Percentiles rank a stretch among this genome's conserved stretches.
Conservation (phyloP, 2,113 vertebrate genomes). For the Oncorhynchus masou region DNA sequence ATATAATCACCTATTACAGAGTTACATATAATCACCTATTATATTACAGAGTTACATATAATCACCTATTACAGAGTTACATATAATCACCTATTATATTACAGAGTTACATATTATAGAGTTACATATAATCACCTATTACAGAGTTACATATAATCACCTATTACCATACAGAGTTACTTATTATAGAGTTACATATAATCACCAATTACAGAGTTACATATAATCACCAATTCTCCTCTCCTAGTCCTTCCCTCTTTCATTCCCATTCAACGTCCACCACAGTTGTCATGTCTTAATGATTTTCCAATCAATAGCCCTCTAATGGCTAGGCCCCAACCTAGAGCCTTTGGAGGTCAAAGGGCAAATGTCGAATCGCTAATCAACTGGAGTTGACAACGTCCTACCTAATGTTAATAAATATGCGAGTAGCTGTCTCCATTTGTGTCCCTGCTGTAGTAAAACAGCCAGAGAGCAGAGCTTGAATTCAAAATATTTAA, state of each 20-base stretch:
- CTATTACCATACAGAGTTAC: no score
- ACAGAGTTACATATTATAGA: no score
- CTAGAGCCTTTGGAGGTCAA: conserved; percentile 55
- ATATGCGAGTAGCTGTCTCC: not conserved
- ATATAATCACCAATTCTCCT: not conserved
- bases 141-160: no score
- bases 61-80: no score
- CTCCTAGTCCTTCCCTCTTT: not conserved
- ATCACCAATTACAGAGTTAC: not conserved
- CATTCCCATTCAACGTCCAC: conserved; percentile 32
- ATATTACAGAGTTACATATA: no score
- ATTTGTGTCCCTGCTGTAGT: not conserved
- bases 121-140: no score
- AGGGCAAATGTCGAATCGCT: conserved; percentile 36
- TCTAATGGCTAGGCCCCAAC: conserved; percentile 29
- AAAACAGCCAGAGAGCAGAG: not conserved
- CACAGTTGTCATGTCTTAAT: conserved; percentile 33
- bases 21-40: no score
- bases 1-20: no score
- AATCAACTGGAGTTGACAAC: conserved; percentile 41
- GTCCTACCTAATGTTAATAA: not conserved
- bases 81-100: no score
- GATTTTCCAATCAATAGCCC: conserved; percentile 57
- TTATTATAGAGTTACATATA: no score
- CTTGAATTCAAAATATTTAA: not conserved